Percentiles rank a stretch among this genome's conserved stretches.
phyloP scores from a whole-genome alignment of 2,113 vertebrate species.

The Raja brachyura region DNA sequence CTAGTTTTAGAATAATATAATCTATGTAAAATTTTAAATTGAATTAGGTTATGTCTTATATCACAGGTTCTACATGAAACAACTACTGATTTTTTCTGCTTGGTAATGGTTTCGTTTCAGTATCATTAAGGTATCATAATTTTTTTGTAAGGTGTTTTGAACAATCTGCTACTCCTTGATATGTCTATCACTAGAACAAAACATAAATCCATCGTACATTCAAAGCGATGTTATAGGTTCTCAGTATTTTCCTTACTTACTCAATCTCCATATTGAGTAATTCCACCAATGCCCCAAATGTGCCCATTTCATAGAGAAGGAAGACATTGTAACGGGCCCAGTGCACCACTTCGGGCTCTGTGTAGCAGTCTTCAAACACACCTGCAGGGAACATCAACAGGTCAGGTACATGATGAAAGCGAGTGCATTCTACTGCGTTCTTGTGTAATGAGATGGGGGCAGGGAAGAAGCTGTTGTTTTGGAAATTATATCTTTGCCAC shows the following conservation, averaged over 20 bases:
- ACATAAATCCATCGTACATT: not conserved
- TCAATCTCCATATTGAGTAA: conserved; percentile 95
- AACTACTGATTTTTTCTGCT: not conserved
- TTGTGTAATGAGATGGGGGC: not conserved
- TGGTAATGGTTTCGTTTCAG: not conserved
- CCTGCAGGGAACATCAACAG: conserved; percentile 53
- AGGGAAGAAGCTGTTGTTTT: not conserved
- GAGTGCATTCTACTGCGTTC: too few relatives aligned
- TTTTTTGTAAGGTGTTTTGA: not conserved
- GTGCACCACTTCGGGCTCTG: conserved; percentile 72
- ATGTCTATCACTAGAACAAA: not conserved
- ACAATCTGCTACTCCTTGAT: not conserved
- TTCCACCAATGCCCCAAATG: conserved; percentile 87
- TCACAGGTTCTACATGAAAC: not conserved
- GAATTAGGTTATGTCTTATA: too few relatives aligned
- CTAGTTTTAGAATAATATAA: too few relatives aligned
- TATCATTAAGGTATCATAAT: not conserved
- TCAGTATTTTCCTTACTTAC: conserved; percentile 55
- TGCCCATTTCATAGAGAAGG: conserved; percentile 87
- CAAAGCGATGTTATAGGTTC: not conserved
- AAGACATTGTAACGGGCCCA: conserved; percentile 92
- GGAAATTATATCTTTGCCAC: not conserved
- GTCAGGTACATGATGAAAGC: not conserved
- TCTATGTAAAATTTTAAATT: too few relatives aligned
- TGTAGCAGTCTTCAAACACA: conserved; percentile 83